These are phyloP conservation scores for Troglohyphantes excavatus DNA, from an alignment of 2,888 invertebrate species.

Conservation along the genomic window DNA sequence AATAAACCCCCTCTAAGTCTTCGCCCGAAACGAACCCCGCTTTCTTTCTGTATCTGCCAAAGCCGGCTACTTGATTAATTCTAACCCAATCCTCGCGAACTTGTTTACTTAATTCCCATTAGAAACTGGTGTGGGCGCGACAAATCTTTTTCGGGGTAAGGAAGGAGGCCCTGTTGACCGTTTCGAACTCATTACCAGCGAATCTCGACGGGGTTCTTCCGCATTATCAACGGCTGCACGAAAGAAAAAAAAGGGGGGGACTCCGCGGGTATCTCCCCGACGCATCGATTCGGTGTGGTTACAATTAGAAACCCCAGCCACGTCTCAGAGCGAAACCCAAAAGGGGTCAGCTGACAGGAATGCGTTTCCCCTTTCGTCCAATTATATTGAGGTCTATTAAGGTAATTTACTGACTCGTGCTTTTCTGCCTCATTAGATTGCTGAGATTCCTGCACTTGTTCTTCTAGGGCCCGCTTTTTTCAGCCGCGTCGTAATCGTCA, in stretches of 20 bases:
- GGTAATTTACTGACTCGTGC: constrained; percentile 29
- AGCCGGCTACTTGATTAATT: not conserved
- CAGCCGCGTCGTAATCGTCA: not conserved
- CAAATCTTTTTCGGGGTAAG: not conserved
- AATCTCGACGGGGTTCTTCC: not conserved
- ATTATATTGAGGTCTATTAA: constrained; percentile 48
- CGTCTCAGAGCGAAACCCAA: constrained; percentile 13
- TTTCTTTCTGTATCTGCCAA: not conserved
- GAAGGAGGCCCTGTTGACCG: not conserved
- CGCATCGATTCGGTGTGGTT: constrained; percentile 29
- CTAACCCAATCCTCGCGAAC: not conserved
- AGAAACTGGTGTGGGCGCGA: not conserved
- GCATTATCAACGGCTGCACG: not conserved
- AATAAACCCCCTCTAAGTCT: not conserved
- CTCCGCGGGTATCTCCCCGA: not conserved
- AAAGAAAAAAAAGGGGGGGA: not conserved
- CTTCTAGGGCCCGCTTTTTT: not conserved
- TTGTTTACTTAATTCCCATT: constrained; percentile 14
- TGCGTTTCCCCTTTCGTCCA: constrained; percentile 7
- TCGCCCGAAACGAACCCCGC: not conserved
- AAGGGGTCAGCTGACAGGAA: not conserved
- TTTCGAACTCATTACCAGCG: not conserved
- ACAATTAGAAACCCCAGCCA: constrained; percentile 26
- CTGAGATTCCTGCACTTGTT: constrained; percentile 19
- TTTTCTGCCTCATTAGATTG: constrained; percentile 30